Conservation (phyloP, 1,140 invertebrate genomes). For the Polypedilum pembai region DNA sequence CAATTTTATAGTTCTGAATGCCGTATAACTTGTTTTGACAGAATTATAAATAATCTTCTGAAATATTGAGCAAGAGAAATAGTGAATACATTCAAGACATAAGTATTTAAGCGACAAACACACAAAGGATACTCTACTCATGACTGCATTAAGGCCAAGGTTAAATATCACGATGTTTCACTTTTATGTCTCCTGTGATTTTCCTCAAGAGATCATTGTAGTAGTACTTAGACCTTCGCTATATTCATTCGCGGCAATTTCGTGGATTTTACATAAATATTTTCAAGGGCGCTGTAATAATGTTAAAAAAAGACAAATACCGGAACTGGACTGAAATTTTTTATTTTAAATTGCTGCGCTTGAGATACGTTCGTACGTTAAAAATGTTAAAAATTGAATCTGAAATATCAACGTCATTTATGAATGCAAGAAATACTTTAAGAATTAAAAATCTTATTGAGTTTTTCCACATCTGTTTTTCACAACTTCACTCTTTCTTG, state of each 20-base stretch:
- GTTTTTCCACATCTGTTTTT: slow-evolving; percentile 1
- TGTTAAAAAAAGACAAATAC: neutral
- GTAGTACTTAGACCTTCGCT: neutral
- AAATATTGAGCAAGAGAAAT: too few species aligned
- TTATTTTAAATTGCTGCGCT: neutral
- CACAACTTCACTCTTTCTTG: neutral
- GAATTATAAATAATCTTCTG: too few species aligned
- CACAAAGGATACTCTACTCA: neutral
- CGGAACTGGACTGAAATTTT: neutral
- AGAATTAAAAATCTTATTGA: neutral
- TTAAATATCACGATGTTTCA: neutral
- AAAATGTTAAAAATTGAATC: too few species aligned
- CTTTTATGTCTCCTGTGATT: neutral
- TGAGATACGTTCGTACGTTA: too few species aligned
- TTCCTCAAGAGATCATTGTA: neutral
- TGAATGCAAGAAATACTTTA: neutral
- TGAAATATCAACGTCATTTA: too few species aligned
- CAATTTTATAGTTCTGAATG: too few species aligned
- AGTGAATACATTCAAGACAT: too few species aligned
- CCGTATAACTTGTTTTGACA: too few species aligned
- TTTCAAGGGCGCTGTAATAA: neutral
- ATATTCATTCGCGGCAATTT: neutral
- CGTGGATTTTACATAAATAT: neutral
- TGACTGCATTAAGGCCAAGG: slow-evolving; percentile 3
- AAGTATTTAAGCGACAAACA: too few species aligned